These are phyloP conservation scores for Tuta absoluta DNA, from an alignment of 2,888 invertebrate species.

Conservation along the genomic window DNA sequence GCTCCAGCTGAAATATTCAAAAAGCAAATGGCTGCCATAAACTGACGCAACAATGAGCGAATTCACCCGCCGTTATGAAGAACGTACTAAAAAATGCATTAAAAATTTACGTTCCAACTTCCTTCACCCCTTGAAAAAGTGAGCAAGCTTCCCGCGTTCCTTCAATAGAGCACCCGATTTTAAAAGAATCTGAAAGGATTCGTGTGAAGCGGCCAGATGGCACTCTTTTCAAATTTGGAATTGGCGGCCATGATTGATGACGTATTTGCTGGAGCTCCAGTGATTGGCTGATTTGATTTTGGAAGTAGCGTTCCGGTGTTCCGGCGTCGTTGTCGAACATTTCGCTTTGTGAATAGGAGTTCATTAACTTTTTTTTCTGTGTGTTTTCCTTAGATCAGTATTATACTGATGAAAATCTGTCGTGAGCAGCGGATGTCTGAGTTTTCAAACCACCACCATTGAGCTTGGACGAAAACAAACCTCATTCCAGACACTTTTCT, in stretches of 20 bases:
- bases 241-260: conserved; percentile 58
- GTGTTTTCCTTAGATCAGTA: neutral
- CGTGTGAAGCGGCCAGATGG: conserved; percentile 38
- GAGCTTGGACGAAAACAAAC: conserved; percentile 12
- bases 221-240: conserved; percentile 40
- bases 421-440: too few species aligned
- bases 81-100: conserved; percentile 47
- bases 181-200: conserved; percentile 22
- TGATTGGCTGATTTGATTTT: conserved; percentile 68
- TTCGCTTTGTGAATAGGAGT: conserved; percentile 49
- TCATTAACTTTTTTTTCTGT: conserved; percentile 26
- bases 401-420: too few species aligned
- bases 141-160: conserved; percentile 1
- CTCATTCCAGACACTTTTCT: conserved; percentile 22
- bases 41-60: conserved; percentile 36
- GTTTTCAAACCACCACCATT: neutral
- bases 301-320: conserved; percentile 51
- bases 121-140: conserved; percentile 30
- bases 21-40: conserved; percentile 45
- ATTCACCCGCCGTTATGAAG: conserved; percentile 34
- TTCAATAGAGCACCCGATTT: conserved; percentile 5
- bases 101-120: conserved; percentile 42
- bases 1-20: conserved; percentile 43
- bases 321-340: conserved; percentile 47
- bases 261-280: conserved; percentile 52